A percentile compares a stretch with the other conserved stretches of the same genome.
phyloP scores from a whole-genome alignment of 1,140 invertebrate genomes.

The Psilanteris sp. region DNA sequence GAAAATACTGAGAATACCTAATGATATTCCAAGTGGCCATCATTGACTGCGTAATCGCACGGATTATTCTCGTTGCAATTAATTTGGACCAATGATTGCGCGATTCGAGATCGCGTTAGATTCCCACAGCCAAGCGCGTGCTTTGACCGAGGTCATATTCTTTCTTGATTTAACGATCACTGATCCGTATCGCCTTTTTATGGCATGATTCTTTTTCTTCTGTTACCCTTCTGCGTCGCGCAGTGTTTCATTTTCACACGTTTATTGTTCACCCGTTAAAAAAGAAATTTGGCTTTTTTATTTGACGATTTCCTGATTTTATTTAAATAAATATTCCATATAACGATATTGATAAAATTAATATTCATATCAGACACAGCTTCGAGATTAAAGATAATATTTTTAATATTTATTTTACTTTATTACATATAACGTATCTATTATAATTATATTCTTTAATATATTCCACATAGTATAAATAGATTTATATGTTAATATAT shows the following conservation, averaged over 20 bases:
- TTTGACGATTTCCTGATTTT: too few species aligned
- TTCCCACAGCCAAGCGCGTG: conserved; percentile 53
- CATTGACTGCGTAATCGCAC: conserved; percentile 48
- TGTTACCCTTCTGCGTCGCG: neutral
- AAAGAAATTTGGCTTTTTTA: too few species aligned
- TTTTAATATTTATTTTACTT: too few species aligned
- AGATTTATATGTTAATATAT: too few species aligned
- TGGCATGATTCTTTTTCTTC: conserved; percentile 10
- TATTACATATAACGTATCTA: too few species aligned
- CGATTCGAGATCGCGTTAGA: conserved; percentile 44
- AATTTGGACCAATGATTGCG: conserved; percentile 46
- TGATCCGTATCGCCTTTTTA: conserved; percentile 46
- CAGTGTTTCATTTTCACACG: conserved; percentile 28
- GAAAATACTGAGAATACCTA: conserved; percentile 44
- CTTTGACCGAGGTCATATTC: conserved; percentile 51
- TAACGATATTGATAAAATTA: too few species aligned
- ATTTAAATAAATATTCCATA: too few species aligned
- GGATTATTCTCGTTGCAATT: conserved; percentile 53
- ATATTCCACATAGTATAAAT: too few species aligned
- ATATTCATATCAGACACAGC: too few species aligned
- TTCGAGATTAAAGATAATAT: too few species aligned
- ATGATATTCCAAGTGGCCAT: conserved; percentile 51
- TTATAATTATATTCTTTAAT: too few species aligned
- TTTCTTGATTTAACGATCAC: conserved; percentile 48
- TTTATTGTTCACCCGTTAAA: too few species aligned